Evolutionary conservation across 2,888 invertebrate genomes (phyloP), one percentile per base, ranked within the genome.

Genomic region (Megastigmus dorsalis): DNA sequence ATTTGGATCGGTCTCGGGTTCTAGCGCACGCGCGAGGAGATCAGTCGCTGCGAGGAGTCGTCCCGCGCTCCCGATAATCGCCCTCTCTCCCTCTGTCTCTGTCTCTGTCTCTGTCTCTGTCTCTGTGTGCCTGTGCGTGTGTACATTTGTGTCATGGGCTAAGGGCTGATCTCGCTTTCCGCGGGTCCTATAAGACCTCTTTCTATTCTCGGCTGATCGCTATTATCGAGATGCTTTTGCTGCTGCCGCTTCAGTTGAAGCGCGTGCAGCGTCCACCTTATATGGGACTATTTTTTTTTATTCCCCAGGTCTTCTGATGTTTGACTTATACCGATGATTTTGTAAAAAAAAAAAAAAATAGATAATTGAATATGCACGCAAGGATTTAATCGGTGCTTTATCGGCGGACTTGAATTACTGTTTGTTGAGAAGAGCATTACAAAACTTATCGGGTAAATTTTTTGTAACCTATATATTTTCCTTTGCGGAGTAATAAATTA

Each of bases 1-100:
- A 82, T 84, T 82, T 78, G 74, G 78, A 82, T 82, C 80, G 81
- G 52, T 26, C 52, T n/a, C 54, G 77, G 63, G 71, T 9, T 18
- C 71, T 72, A 78, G 75, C 52, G 41, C 55, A 10, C 26, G 54
- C n/a, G n/a, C n/a, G n/a, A n/a, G n/a, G n/a, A n/a, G 68, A 60
- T 59, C 59, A 60, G 33, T 45, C 18, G n/a, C n/a, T n/a, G n/a
- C n/a, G 54, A 33, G 20, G 63, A 30, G 38, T n/a, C n/a, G n/a
- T n/a, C n/a, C 26, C 20, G 9, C 41, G 43, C 55, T 45, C 52
- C 28, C 62, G 68, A 68, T 68, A 74, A 81, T 79, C 81, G 80
- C 77, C 80, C 78, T 77, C 78, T 74, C 76, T 81, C 79, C 80
- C 77, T 77, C 74, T 57, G 54, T 77, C 67, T 77, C 45, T 20